Conservation (phyloP, 2,797 vertebrate genomes). For the Dicrostonyx torquatus region DNA sequence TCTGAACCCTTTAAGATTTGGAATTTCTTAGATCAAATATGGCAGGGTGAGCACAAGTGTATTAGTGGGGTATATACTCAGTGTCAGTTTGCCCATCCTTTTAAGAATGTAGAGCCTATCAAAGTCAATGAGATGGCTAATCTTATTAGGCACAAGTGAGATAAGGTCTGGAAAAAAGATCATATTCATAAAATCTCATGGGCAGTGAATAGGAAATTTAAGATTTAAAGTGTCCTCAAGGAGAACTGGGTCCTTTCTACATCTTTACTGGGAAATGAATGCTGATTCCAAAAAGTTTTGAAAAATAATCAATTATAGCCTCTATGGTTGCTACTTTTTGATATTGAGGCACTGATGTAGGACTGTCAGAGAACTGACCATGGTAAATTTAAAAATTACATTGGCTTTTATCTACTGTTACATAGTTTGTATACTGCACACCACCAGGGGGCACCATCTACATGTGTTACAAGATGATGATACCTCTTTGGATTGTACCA, state of each 20-base stretch:
- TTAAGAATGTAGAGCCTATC: neutral
- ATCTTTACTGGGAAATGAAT: neutral
- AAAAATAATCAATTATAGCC: conserved; percentile 24
- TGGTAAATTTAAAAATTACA: neutral
- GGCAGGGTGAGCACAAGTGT: neutral
- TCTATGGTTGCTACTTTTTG: conserved; percentile 38
- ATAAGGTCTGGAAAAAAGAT: neutral
- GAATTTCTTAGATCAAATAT: neutral
- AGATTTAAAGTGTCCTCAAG: conserved; percentile 39
- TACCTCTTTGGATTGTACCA: neutral
- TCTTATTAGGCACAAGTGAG: conserved; percentile 5
- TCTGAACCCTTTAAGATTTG: neutral
- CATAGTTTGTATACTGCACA: neutral
- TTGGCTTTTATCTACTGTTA: neutral
- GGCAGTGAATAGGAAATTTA: neutral
- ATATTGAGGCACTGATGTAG: neutral
- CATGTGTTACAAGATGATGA: neutral
- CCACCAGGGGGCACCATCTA: neutral
- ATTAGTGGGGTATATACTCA: neutral
- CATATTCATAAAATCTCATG: conserved; percentile 2
- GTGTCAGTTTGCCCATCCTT: neutral
- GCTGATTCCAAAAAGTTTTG: conserved; percentile 3
- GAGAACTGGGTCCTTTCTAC: conserved; percentile 9
- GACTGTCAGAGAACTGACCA: neutral
- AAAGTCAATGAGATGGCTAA: neutral